Base-by-base conservation (phyloP, 2,888 invertebrate species). In the Drosophila phalerata region DNA sequence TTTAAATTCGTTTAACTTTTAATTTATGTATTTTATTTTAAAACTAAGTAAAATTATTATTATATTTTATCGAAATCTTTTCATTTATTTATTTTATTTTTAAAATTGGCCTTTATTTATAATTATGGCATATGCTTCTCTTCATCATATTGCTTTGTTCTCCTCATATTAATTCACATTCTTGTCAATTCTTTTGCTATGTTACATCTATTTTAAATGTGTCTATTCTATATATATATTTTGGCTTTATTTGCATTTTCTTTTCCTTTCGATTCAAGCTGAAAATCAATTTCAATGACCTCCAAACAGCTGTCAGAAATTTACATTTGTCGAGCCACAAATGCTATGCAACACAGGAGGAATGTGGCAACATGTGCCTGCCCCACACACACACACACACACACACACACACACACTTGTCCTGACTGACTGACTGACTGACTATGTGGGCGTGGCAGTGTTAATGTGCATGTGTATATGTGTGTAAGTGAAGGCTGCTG, bases 201-300 rank as follows among this genome's bases (percentile, higher is more conserved):
- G 17, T 40, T 42, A n/a, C 10, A 42, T 60, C 42, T 60, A 51
- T 17, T 13, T 32, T 38, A 25, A 51, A 10, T 40, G 17, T 13
- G 15, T 40, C 2, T 37, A 6, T 32, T 56, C 5, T 15, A 37
- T 6, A 38, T 43, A 11, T 19, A 51, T 22, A 34, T 28, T 58
- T 15, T 4, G 47, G 57, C 17, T 42, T n/a, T 30, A 43, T 56
- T 45, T 63, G 22, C 8, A 4, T 40, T 32, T 5, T 2, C 13
- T 40, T 37, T 9, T 9, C 32, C 47, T 10, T 6, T 22, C 34
- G 48, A 38, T 32, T 10, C 10, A n/a, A 48, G 51, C 65, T 69
- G 53, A 66, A 75, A 83, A 79, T 77, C 77, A 86, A 84, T 86
- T 80, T 62, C 49, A 70, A 84, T 76, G 84, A 73, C 84, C 89